A percentile compares a stretch with the other conserved stretches of the same genome.
phyloP scores from a whole-genome alignment of 2,113 vertebrate species.

The Bubo scandiacus region DNA sequence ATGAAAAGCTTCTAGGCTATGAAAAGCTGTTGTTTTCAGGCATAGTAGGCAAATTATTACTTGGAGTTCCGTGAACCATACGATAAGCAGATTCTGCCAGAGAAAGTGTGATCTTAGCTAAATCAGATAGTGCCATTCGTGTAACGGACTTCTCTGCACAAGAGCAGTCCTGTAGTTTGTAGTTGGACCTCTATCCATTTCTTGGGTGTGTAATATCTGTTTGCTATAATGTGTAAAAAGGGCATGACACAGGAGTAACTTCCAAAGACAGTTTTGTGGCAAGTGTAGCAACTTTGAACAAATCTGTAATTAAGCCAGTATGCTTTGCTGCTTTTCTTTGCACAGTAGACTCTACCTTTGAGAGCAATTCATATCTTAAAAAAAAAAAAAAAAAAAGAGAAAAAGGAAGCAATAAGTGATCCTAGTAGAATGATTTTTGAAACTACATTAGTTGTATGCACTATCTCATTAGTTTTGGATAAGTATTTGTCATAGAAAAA shows the following conservation, averaged over 20 bases:
- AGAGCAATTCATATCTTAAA: neutral
- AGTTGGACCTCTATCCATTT: neutral
- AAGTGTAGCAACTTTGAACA: neutral
- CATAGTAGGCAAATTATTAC: rapidly evolving
- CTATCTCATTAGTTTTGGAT: neutral
- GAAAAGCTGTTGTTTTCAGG: neutral
- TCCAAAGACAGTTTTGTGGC: neutral
- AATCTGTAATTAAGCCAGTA: neutral
- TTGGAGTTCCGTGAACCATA: neutral
- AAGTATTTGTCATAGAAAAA: neutral
- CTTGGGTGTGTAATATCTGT: neutral
- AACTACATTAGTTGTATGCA: neutral
- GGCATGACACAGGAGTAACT: neutral
- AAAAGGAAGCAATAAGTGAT: neutral
- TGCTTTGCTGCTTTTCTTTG: neutral
- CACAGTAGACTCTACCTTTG: neutral
- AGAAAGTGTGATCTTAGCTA: neutral
- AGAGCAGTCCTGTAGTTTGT: neutral
- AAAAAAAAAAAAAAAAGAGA: neutral
- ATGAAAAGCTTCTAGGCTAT: neutral
- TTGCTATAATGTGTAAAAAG: neutral
- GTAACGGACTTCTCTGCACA: neutral
- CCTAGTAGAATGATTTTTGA: neutral
- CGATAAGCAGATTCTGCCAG: neutral
- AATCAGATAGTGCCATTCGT: neutral